A percentile compares a stretch with the other conserved stretches of the same genome.
phyloP scores from a whole-genome alignment of 2,797 vertebrate genomes.

The Leptoclinus maculatus region DNA sequence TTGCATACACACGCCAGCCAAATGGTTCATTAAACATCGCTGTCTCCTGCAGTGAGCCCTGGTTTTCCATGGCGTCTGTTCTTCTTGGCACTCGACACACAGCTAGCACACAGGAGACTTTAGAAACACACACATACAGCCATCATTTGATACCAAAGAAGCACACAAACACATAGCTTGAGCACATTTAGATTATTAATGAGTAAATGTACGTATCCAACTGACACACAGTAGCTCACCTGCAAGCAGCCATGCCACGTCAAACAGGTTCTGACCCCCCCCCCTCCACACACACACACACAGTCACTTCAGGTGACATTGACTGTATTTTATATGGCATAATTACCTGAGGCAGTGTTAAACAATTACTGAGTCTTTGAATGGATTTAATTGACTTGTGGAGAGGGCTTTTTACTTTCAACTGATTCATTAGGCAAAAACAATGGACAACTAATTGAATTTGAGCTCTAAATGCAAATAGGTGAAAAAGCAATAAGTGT shows the following conservation, averaged over 20 bases:
- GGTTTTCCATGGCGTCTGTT: slow-evolving; percentile 68
- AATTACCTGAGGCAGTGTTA: slow-evolving; percentile 55
- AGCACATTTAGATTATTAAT: slow-evolving; percentile 12
- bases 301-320: slow-evolving; percentile 38
- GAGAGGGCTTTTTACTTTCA: slow-evolving; percentile 59
- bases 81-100: slow-evolving; percentile 52
- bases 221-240: neutral
- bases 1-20: slow-evolving; percentile 26
- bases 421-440: slow-evolving; percentile 72
- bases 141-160: slow-evolving; percentile 23
- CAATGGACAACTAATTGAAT: slow-evolving; percentile 70
- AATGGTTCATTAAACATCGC: slow-evolving; percentile 66
- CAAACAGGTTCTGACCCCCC: neutral
- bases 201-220: slow-evolving; percentile 12
- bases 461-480: slow-evolving; percentile 62
- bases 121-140: slow-evolving; percentile 40
- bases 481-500: slow-evolving; percentile 55
- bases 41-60: slow-evolving; percentile 59
- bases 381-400: slow-evolving; percentile 70
- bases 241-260: neutral
- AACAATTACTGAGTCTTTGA: slow-evolving; percentile 69
- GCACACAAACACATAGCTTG: slow-evolving; percentile 20
- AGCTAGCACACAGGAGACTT: slow-evolving; percentile 39
- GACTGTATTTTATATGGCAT: slow-evolving; percentile 59
- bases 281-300: neutral